Base-by-base conservation (phyloP, 2,797 vertebrate genomes). In the Amniataba percoides region DNA sequence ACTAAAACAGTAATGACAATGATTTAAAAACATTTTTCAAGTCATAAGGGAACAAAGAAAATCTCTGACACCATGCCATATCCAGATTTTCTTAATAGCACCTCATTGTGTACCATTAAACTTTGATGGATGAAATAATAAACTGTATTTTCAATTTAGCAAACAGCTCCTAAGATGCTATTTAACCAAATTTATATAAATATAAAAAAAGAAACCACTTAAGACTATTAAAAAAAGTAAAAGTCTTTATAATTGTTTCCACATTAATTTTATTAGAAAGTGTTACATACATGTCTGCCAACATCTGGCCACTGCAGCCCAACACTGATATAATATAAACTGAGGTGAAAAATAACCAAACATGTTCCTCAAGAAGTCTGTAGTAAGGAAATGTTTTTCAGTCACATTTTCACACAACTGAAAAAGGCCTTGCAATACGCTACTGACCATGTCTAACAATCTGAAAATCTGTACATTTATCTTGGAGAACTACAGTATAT, bases 261-360 rank as follows among this genome's bases (percentile, higher is more conserved):
- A 83, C 87, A 90, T 87, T 91, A 86, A 87, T 85, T 89, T 90
- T 71, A 78, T 93, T 90, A 93, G 48, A 94, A 94, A 92, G 74
- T 83, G 87, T 92, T 91, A 91, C 90, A 93, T 92, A 93, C 91
- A 92, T 84, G 67, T 90, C 75, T 68, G 77, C 78, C 89, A 89
- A 87, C 63, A 75, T 86, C 78, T 81, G 80, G 82, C 75, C 85
- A 92, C 85, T 85, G 83, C 83, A 92, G 74, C 84, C 83, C 81
- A 90, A 92, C 83, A 87, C 80, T 78, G 75, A 70, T 78, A 84
- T 82, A 67, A 86, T 87, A 91, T 78, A 89, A 93, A 93, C 82
- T 67, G 68, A 84, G 53, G 85, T 91, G 84, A 80, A 92, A 93
- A 92, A 92, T 71, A 88, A 83, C 55, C 52, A 77, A 89, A 84